Conservation (phyloP, 2,797 vertebrate genomes). For the Aeoliscus strigatus region DNA sequence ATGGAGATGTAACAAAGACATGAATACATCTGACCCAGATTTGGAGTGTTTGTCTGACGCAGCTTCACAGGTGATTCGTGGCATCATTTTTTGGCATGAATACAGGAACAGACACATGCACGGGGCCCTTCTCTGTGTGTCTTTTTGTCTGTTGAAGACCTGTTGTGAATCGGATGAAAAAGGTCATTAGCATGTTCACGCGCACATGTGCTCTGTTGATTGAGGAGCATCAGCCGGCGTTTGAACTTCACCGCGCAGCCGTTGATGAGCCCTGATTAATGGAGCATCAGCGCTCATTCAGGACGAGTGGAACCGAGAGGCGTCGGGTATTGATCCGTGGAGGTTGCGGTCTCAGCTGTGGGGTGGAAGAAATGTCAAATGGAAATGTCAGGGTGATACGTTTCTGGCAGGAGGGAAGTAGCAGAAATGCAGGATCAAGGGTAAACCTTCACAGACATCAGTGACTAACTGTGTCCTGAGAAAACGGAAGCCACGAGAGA, state of each 20-base stretch:
- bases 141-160: constrained; percentile 29
- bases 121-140: neutral
- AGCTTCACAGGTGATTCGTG: constrained; percentile 50
- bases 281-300: constrained; percentile 27
- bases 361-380: constrained; percentile 44
- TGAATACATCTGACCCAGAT: constrained; percentile 52
- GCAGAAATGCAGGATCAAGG: constrained; percentile 28
- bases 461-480: constrained; percentile 16
- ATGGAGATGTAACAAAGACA: constrained; percentile 15
- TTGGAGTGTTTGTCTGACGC: constrained; percentile 25
- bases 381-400: constrained; percentile 53
- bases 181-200: constrained; percentile 1
- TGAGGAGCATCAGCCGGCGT: constrained; percentile 25
- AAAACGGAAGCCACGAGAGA: constrained; percentile 22
- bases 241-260: constrained; percentile 16
- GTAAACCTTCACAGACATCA: too few species aligned
- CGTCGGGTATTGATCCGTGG: constrained; percentile 50
- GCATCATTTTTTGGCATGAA: constrained; percentile 43
- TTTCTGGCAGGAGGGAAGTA: constrained; percentile 23
- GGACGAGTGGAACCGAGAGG: constrained; percentile 38
- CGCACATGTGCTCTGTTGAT: constrained; percentile 12
- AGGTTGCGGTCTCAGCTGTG: constrained; percentile 27
- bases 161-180: constrained; percentile 2
- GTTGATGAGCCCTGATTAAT: constrained; percentile 24
- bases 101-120: constrained; percentile 12